These are phyloP conservation scores for Paelopatides confundens DNA, from an alignment of 53 echinoderm and acorn worm genomes.

Conservation along the genomic window DNA sequence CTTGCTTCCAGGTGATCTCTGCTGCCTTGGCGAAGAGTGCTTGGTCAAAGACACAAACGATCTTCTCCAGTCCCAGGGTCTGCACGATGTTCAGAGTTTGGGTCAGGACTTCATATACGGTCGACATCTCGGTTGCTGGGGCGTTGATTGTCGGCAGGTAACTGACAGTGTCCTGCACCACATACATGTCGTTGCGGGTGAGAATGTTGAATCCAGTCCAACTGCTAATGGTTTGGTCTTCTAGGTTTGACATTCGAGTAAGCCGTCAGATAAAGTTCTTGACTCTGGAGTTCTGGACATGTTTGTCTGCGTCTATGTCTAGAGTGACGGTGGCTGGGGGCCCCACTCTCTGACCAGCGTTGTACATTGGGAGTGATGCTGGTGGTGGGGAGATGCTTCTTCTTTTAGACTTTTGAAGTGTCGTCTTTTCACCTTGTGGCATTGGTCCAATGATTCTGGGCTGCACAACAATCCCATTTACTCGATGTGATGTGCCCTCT, in stretches of 20 bases:
- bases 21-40: slow-evolving; percentile 66
- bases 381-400: slow-evolving; percentile 23
- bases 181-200: slow-evolving; percentile 12
- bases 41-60: slow-evolving; percentile 60
- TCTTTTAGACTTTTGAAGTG: slow-evolving; percentile 12
- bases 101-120: slow-evolving; percentile 57
- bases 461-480: slow-evolving; percentile 65
- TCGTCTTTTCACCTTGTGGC: background rate
- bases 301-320: too few species aligned
- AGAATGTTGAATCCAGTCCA: slow-evolving; percentile 70
- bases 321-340: background rate
- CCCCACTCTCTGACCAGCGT: slow-evolving; percentile 49
- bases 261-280: slow-evolving; percentile 65
- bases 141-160: slow-evolving; percentile 73
- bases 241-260: background rate
- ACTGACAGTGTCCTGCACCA: slow-evolving; percentile 44
- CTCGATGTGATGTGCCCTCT: slow-evolving; percentile 66
- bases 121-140: slow-evolving; percentile 60
- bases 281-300: background rate
- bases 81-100: slow-evolving; percentile 40
- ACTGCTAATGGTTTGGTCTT: slow-evolving; percentile 36
- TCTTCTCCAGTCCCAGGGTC: slow-evolving; percentile 11
- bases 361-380: slow-evolving; percentile 44
- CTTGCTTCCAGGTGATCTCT: slow-evolving; percentile 53
- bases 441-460: background rate